These are phyloP conservation scores for Ophion ventricosus DNA, from an alignment of 2,888 invertebrate species.

Conservation along the genomic window DNA sequence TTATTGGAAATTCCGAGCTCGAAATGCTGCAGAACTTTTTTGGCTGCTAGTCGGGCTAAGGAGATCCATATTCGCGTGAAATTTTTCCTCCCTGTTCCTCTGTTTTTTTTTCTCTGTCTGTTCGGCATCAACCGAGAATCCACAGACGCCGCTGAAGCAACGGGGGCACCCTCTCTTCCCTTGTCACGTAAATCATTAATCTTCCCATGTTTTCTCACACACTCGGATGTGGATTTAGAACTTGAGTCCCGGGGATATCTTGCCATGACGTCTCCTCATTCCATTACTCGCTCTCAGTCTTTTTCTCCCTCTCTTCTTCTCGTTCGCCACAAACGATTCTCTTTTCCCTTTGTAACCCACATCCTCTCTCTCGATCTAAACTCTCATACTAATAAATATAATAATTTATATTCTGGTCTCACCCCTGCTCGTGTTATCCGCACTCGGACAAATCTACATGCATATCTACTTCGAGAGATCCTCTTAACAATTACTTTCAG, in stretches of 20 bases:
- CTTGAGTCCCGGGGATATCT: slow-evolving; percentile 78
- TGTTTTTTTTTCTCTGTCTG: slow-evolving; percentile 58
- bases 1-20: neutral
- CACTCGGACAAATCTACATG: slow-evolving; percentile 20
- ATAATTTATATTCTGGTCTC: neutral
- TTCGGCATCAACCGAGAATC: slow-evolving; percentile 45
- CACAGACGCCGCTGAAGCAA: slow-evolving; percentile 58
- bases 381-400: slow-evolving; percentile 33
- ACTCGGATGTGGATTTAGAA: slow-evolving; percentile 83
- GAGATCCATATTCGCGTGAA: slow-evolving; percentile 41
- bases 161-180: slow-evolving; percentile 73
- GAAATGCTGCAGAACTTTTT: neutral
- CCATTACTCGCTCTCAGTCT: slow-evolving; percentile 33
- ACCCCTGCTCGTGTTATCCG: slow-evolving; percentile 31
- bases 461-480: neutral
- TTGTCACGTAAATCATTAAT: slow-evolving; percentile 83
- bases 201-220: slow-evolving; percentile 82
- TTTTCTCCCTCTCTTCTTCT: slow-evolving; percentile 22
- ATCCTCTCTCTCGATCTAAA: slow-evolving; percentile 37
- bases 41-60: slow-evolving; percentile 18
- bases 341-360: slow-evolving; percentile 43
- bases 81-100: slow-evolving; percentile 54
- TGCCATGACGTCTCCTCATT: slow-evolving; percentile 69
- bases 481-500: slow-evolving; percentile 6
- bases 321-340: slow-evolving; percentile 37